Conservation (phyloP, 2,797 vertebrate genomes). For the Bradypodion pumilum region DNA sequence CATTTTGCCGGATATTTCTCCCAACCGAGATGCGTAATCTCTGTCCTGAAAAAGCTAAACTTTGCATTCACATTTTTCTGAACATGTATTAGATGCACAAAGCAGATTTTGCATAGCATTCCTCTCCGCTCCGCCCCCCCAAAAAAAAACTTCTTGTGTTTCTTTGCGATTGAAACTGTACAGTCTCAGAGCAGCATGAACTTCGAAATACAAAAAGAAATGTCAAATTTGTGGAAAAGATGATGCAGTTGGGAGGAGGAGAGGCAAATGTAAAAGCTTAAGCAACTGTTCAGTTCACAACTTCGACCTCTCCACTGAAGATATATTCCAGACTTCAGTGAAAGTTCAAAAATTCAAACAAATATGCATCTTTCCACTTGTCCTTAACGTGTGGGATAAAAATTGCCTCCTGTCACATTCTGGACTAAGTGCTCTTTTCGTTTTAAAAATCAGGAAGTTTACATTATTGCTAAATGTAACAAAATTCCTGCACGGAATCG, state of each 20-base stretch:
- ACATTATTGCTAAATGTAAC: constrained; percentile 77
- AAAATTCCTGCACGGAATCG: constrained; percentile 35
- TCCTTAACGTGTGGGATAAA: constrained; percentile 52
- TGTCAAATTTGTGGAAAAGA: constrained; percentile 1
- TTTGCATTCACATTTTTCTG: constrained; percentile 12
- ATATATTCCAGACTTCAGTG: constrained; percentile 45
- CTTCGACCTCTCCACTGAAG: constrained; percentile 51
- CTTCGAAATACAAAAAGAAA: not conserved
- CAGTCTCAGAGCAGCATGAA: constrained; percentile 1
- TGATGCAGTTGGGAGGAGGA: not conserved
- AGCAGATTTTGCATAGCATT: constrained; percentile 63
- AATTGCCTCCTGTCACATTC: constrained; percentile 36
- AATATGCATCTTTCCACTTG: constrained; percentile 44
- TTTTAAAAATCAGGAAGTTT: constrained; percentile 58
- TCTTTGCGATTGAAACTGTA: constrained; percentile 37
- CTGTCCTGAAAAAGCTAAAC: not conserved
- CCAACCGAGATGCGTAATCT: not conserved
- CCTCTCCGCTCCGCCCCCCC: constrained; percentile 33
- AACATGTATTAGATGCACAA: constrained; percentile 9
- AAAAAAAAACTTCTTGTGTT: constrained; percentile 12
- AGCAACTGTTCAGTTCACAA: constrained; percentile 54
- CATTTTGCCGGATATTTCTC: constrained; percentile 26
- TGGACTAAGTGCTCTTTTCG: constrained; percentile 65
- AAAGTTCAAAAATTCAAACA: constrained; percentile 48
- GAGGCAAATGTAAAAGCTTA: constrained; percentile 4